These are phyloP conservation scores for Incurvaria masculella DNA, from an alignment of 2,888 invertebrate species.

Conservation along the genomic window DNA sequence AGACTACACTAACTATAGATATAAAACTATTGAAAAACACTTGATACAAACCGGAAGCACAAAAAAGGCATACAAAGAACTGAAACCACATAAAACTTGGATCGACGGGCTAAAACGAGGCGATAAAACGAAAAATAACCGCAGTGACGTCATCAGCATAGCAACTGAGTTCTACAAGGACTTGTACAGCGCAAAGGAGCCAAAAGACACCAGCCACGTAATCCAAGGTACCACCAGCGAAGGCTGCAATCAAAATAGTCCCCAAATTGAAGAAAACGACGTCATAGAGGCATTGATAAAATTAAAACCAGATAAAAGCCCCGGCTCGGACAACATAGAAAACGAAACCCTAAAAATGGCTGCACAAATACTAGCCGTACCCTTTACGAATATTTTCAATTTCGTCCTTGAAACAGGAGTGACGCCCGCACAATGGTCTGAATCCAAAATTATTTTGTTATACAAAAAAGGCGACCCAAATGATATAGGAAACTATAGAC, in stretches of 20 bases:
- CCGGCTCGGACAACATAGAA: constrained; percentile 5
- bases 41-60: constrained; percentile 7
- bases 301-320: constrained; percentile 7
- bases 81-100: constrained; percentile 10
- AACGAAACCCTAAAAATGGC: constrained; percentile 6
- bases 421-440: constrained; percentile 6
- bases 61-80: constrained; percentile 10
- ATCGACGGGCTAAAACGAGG: constrained; percentile 5
- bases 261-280: constrained; percentile 1
- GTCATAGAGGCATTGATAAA: constrained; percentile 3
- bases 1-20: constrained; percentile 8
- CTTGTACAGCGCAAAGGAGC: constrained; percentile 8
- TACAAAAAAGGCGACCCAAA: constrained; percentile 1
- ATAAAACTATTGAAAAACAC: constrained; percentile 5
- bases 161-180: constrained; percentile 11
- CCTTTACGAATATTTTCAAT: constrained; percentile 2
- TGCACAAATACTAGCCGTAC: background rate
- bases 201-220: constrained; percentile 1
- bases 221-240: constrained; percentile 1
- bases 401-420: background rate
- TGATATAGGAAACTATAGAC: constrained; percentile 1
- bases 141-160: constrained; percentile 6
- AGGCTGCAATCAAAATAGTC: background rate
- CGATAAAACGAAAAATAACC: constrained; percentile 1
- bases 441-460: background rate